Evolutionary conservation across 2,888 invertebrate genomes (phyloP).

Genomic region (Drosophila demipolita): DNA sequence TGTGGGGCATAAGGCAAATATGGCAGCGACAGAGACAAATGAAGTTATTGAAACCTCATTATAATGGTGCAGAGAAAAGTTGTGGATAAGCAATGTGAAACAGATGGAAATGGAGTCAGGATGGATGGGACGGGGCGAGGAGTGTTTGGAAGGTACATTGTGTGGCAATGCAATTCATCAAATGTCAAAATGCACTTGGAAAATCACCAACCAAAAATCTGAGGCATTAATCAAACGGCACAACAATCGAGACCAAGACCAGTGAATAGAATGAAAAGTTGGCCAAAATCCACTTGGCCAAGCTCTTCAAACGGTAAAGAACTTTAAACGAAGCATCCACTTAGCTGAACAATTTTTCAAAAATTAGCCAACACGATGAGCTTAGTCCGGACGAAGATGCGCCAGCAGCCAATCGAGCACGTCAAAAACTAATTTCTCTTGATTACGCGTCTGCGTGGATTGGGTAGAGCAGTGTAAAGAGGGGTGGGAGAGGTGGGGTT

Average conservation of each 20-base stretch:
- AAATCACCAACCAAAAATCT: conserved; percentile 72
- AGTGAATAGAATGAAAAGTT: conserved; percentile 4
- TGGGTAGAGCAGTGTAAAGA: background rate
- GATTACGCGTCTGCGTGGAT: conserved; percentile 61
- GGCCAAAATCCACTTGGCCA: conserved; percentile 34
- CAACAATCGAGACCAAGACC: conserved; percentile 56
- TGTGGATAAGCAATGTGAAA: conserved; percentile 40
- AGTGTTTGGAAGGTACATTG: background rate
- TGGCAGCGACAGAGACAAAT: conserved; percentile 76
- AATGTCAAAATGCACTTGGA: conserved; percentile 77
- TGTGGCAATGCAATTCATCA: conserved; percentile 73
- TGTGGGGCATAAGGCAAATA: conserved; percentile 51
- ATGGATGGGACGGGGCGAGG: background rate
- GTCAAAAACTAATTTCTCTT: conserved; percentile 82
- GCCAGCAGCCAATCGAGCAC: conserved; percentile 73
- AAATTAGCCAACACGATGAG: conserved; percentile 70
- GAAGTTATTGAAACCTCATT: conserved; percentile 80
- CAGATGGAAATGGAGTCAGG: conserved; percentile 33
- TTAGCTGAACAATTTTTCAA: conserved; percentile 70
- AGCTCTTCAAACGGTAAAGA: conserved; percentile 42
- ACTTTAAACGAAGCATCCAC: conserved; percentile 58
- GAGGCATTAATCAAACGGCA: conserved; percentile 67
- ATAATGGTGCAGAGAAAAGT: conserved; percentile 60
- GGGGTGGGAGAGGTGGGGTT: background rate
- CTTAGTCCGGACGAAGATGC: conserved; percentile 39